phyloP scores from a whole-genome alignment of 2,888 invertebrate genomes.

The Pterostichus niger region DNA sequence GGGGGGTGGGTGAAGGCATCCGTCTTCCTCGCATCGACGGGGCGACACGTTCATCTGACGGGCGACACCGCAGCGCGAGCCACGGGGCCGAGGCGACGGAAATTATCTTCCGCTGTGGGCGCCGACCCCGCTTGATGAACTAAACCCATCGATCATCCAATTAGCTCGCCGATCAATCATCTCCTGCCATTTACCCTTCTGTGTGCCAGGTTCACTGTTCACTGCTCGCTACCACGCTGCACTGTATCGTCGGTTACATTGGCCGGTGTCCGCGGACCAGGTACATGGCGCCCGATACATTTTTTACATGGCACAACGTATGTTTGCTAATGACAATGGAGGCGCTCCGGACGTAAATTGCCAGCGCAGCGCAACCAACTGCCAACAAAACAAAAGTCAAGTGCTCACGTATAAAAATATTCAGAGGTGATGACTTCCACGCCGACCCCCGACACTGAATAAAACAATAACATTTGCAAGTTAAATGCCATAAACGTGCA shows the following conservation, averaged over 20 bases:
- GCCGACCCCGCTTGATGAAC: conserved; percentile 75
- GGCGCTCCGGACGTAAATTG: neutral
- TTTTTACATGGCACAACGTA: conserved; percentile 62
- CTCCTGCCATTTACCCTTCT: conserved; percentile 78
- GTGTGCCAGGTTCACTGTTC: neutral
- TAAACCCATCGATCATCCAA: conserved; percentile 88
- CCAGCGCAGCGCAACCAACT: too few relatives aligned
- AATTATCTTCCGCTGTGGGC: conserved; percentile 59
- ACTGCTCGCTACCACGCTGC: conserved; percentile 21
- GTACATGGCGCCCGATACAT: conserved; percentile 49
- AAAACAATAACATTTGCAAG: conserved; percentile 78
- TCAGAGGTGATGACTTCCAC: conserved; percentile 78
- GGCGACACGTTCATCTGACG: conserved; percentile 21
- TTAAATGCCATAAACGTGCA: conserved; percentile 77
- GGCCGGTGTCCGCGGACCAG: conserved; percentile 27
- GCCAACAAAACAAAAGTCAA: neutral
- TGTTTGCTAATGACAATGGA: conserved; percentile 61
- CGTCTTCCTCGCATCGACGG: conserved; percentile 23
- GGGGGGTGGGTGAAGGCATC: conserved; percentile 6
- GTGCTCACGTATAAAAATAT: conserved; percentile 75
- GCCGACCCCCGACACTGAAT: conserved; percentile 75
- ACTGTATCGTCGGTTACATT: conserved; percentile 56
- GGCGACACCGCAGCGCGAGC: conserved; percentile 11
- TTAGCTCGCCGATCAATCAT: conserved; percentile 88
- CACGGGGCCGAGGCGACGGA: conserved; percentile 47